Base-by-base conservation (phyloP, 2,888 invertebrate species). In the Eristalis arbustorum region DNA sequence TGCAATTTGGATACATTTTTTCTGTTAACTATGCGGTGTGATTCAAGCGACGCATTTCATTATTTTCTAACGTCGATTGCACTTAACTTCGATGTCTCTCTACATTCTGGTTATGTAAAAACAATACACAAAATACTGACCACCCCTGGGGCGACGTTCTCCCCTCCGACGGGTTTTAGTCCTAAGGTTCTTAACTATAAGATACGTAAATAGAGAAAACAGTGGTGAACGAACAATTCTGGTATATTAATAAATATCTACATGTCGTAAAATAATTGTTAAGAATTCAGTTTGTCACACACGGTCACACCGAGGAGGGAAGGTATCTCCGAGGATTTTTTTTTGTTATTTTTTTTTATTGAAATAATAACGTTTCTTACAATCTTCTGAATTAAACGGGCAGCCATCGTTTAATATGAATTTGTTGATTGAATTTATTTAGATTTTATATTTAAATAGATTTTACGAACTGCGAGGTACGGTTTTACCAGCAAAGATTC, bases 381-480 rank as follows among this genome's bases (percentile, higher is more conserved):
- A 91, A 93, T 92, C 91, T 90, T 92, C 85, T 92, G 91, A 89
- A 93, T 92, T 61, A 93, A 90, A 90, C 92, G 91, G 88, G 91
- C 91, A 90, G 93, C 93, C 93, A 93, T 92, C 84, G 18, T 64
- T 3, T 63, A 25, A 14, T 28, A 64, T 22, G 25, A 62, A 61
- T 11, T 69, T 78, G 18, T 23, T 11, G 22, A 64, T 66, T 68
- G 56, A 56, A 76, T 31, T 10, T 63, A 40, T 72, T 40, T 40
- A 13, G 66, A 75, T 22, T 59, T 72, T 72, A 18, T 49, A n/a
- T 49, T 18, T 49, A 18, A 49, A 18, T 18, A 10, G 49, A 49
- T 49, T 8, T 18, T 18, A 49, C 0, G 49, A n/a, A 49, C 8
- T 1, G 49, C 57, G 81, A 59, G 64, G 69, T 68, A 11, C 59